Base-by-base conservation (phyloP, 2,113 vertebrate genomes). In the Ondatra zibethicus region DNA sequence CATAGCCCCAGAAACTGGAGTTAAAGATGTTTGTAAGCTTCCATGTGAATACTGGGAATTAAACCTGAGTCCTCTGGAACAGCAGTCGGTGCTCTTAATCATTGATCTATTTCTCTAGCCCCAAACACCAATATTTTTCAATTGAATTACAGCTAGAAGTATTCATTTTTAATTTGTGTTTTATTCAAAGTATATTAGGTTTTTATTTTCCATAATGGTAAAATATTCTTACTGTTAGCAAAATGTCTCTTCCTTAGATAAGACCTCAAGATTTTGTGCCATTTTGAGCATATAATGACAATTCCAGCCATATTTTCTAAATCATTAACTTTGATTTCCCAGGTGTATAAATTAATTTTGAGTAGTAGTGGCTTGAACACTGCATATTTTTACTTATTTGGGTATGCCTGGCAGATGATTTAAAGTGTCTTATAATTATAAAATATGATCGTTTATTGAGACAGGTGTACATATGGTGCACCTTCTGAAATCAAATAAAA, bases 321-420 rank as follows among this genome's bases (percentile, higher is more conserved):
- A 66, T 95, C 92, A 95, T 96, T 97, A 95, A 93, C 73, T 97
- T 93, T 97, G 55, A 95, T 97, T 97, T 97, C 92, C 92, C 97
- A 97, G 70, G 88, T 96, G 85, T 91, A 94, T 91, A 96, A 95
- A 97, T 97, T 97, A 97, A 95, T 95, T 97, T 95, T 93, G 93
- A 96, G 42, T 91, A 87, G 33, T 89, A 89, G 42, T 65, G n/a
- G 47, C 88, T 96, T 96, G 47, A 92, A 70, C n/a, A 91, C 42
- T 47, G 72, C 88, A 93, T 77, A 42, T 87, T 98, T 96, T 97
- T 81, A 97, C 93, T 97, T 96, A 94, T 92, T 93, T 94, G 96
- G 85, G 93, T 94, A 58, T 97, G 47, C 80, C 91, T 97, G 92
- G 93, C 91, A 97, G 86, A 96, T 97, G 91, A 97, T 91, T 96